Evolutionary conservation across 2,888 invertebrate species (phyloP).

Genomic region (Sylvicola fuscatus): DNA sequence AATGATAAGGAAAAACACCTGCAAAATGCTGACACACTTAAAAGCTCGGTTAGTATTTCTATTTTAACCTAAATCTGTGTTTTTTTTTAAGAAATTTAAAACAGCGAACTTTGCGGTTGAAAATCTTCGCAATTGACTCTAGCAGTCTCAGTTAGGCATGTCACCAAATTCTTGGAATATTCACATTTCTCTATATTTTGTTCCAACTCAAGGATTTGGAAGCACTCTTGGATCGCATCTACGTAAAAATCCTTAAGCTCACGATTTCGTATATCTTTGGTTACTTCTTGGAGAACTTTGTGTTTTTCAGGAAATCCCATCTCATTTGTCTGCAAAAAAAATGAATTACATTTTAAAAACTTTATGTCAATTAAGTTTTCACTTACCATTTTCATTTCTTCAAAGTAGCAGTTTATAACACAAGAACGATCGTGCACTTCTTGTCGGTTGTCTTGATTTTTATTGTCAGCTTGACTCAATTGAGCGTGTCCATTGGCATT

Average conservation of each 20-base stretch:
- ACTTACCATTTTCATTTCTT: conserved; percentile 43
- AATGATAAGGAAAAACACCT: conserved; percentile 26
- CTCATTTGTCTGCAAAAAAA: conserved; percentile 15
- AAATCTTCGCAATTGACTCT: conserved; percentile 54
- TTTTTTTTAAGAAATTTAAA: no score
- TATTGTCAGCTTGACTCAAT: not conserved
- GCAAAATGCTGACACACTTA: conserved; percentile 29
- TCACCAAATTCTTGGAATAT: conserved; percentile 40
- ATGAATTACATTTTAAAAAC: not conserved
- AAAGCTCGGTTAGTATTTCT: conserved; percentile 23
- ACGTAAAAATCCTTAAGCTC: conserved; percentile 46
- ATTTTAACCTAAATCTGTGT: no score
- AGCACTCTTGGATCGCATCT: conserved; percentile 51
- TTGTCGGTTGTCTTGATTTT: not conserved
- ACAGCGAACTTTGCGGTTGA: conserved; percentile 12
- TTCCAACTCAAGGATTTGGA: conserved; percentile 35
- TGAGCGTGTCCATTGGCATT: no score
- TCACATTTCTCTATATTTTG: conserved; percentile 38
- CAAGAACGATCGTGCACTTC: conserved; percentile 29
- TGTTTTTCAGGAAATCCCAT: conserved; percentile 36
- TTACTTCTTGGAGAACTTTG: conserved; percentile 36
- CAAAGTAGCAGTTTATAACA: conserved; percentile 46
- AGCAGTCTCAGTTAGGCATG: conserved; percentile 50
- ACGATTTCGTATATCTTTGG: conserved; percentile 37
- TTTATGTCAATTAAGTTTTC: not conserved